Evolutionary conservation across 2,113 vertebrate species (phyloP), one percentile per base, ranked within the genome.

Genomic region (Zosterops japonicus): DNA sequence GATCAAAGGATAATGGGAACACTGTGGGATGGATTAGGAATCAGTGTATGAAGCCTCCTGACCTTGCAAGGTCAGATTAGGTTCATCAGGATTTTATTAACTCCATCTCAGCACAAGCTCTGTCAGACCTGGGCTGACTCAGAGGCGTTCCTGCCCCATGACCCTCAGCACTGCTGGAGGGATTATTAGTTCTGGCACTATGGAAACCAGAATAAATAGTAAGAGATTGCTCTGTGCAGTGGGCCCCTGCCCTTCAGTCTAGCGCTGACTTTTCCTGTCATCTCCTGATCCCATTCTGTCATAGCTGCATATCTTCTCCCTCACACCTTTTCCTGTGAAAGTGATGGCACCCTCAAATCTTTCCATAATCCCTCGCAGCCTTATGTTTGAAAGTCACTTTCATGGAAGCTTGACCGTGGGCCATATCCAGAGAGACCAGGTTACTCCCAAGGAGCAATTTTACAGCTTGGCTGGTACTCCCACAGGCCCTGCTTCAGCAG

Each of bases 251-350:
- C 86, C 83, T 93, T 93, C 84, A 75, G 53, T 72, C 80, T 92
- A 67, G 68, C 46, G 18, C 63, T 92, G 79, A 90, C 92, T 92
- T 94, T 91, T 63, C 44, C 61, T 93, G 72, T 96, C 92, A 63
- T 83, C 56, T 92, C 70, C 75, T 83, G 79, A 86, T 94, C 76
- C 60, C 76, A 55, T 90, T 95, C 94, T 92, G 88, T 94, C 77
- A 84, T 50, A 92, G 68, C 76, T 89, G 53, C 44, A 1, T 93
- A 75, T 94, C 94, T 90, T 84, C 44, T 83, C 83, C 72, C 44
- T 94, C 89, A 84, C 77, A 81, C 86, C 65, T 93, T 89, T 67
- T 47, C 68, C 56, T 55, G 68, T 83, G 86, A 78, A 94, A 95
- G 86, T 70, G 91, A 86, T 86, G 89, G 86, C 87, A 95, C 56